Conservation (phyloP, 1,140 invertebrate species). For the Aleiodes sp. region DNA sequence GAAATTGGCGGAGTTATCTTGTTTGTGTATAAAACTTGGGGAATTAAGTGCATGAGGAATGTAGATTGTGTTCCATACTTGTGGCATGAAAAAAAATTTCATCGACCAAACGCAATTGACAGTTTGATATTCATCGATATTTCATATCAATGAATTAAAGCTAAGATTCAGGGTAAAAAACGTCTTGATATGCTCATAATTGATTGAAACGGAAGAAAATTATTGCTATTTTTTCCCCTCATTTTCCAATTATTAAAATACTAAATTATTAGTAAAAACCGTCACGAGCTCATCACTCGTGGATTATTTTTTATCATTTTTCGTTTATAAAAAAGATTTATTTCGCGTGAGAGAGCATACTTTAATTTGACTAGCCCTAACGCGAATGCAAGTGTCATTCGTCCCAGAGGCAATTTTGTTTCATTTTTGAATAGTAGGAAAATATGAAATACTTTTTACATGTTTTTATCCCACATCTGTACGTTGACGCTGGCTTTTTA, state of each 20-base stretch:
- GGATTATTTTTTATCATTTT: too few relatives aligned
- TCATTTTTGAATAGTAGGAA: conserved; percentile 83
- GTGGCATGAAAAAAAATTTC: not conserved
- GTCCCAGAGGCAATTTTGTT: conserved; percentile 88
- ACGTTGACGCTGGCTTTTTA: conserved; percentile 71
- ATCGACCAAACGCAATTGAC: not conserved
- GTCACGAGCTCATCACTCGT: too few relatives aligned
- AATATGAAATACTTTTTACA: conserved; percentile 90
- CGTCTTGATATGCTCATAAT: not conserved
- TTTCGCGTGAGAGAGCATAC: not conserved
- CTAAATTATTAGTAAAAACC: too few relatives aligned
- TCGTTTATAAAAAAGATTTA: not conserved
- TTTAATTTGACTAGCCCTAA: conserved; percentile 4
- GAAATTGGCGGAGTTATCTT: not conserved
- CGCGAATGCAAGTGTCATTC: conserved; percentile 71
- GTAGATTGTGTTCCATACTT: not conserved
- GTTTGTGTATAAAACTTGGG: not conserved
- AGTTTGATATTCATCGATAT: not conserved
- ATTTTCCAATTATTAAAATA: too few relatives aligned
- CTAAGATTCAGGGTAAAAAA: not conserved
- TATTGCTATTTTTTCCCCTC: too few relatives aligned
- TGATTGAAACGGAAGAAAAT: not conserved
- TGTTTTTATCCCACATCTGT: conserved; percentile 94
- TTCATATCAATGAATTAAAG: not conserved
- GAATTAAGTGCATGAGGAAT: not conserved